phyloP scores from a whole-genome alignment of 2,888 invertebrate genomes.

The Eupithecia dodoneata region DNA sequence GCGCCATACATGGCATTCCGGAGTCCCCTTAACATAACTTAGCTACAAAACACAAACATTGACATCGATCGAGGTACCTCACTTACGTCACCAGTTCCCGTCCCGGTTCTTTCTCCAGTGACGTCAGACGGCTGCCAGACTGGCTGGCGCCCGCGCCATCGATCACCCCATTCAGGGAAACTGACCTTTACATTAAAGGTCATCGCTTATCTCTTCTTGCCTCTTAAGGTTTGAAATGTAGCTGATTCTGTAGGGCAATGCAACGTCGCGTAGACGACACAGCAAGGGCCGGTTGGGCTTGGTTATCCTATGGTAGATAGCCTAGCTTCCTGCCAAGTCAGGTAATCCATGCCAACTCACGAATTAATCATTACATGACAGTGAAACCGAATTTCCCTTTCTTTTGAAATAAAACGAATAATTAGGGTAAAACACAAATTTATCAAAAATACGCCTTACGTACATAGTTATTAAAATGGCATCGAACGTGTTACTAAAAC shows the following conservation, averaged over 20 bases:
- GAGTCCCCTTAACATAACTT: neutral
- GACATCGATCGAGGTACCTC: conserved; percentile 18
- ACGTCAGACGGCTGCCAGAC: conserved; percentile 62
- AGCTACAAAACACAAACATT: neutral
- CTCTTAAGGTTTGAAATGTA: neutral
- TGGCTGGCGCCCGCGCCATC: conserved; percentile 58
- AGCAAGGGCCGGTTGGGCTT: neutral
- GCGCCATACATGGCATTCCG: too few species aligned
- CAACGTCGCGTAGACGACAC: neutral
- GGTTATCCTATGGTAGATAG: neutral
- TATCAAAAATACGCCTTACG: neutral
- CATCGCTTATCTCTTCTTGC: neutral
- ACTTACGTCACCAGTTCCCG: conserved; percentile 36
- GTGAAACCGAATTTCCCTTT: neutral
- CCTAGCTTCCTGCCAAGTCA: too few species aligned
- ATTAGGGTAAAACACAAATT: neutral
- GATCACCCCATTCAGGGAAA: conserved; percentile 57
- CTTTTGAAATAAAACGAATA: neutral
- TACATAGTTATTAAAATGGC: neutral
- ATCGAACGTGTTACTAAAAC: neutral
- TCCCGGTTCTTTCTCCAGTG: conserved; percentile 51
- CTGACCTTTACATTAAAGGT: conserved; percentile 28
- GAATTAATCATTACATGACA: neutral
- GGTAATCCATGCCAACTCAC: neutral
- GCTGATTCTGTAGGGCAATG: neutral